Base-by-base conservation (phyloP, 2,113 vertebrate species). In the Tetrao urogallus region DNA sequence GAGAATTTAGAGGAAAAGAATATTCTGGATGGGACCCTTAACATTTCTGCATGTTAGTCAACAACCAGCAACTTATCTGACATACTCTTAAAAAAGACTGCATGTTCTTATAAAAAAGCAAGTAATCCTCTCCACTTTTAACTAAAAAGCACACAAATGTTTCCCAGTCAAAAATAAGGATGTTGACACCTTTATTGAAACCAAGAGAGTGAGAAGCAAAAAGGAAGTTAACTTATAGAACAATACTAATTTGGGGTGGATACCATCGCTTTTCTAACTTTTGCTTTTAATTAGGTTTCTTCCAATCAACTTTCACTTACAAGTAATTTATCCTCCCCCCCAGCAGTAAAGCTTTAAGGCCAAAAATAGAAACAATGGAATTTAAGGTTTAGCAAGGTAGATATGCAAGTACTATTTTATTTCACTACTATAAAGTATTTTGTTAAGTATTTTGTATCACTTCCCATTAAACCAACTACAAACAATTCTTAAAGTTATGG, bases 401-500 rank as follows among this genome's bases (percentile, higher is more conserved):
- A 78, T 19, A 72, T 0, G 20, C 14, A 81, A 73, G 45, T 18
- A 58, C 22, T 43, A 66, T 83, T 64, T 65, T 72, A 48, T 86
- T 30, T 71, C 42, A 43, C 14, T 50, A 73, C 3, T 7, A 12
- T 27, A n/a, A 95, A 91, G 70, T 72, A 88, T 84, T 94, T 86
- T 84, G 90, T 96, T 97, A 97, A 97, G 27, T 30, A 28, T 54
- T 54, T 54, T 76, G 82, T 50, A 82, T 54, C 70, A 85, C 93
- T 94, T 93, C 90, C 82, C 82, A 94, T 70, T 94, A 96, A 97
- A 97, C 71, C 79, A 97, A 95, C 30, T 40, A 45, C 89, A 94
- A 95, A 88, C 91, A 96, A 93, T 92, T 77, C 89, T 79, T 79
- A 92, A 95, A 95, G 91, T 94, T 93, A 94, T 71, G 63, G 86